Base-by-base conservation (phyloP, 37 sponge, comb jelly and placozoan species). In the Lycopodina hypogea region DNA sequence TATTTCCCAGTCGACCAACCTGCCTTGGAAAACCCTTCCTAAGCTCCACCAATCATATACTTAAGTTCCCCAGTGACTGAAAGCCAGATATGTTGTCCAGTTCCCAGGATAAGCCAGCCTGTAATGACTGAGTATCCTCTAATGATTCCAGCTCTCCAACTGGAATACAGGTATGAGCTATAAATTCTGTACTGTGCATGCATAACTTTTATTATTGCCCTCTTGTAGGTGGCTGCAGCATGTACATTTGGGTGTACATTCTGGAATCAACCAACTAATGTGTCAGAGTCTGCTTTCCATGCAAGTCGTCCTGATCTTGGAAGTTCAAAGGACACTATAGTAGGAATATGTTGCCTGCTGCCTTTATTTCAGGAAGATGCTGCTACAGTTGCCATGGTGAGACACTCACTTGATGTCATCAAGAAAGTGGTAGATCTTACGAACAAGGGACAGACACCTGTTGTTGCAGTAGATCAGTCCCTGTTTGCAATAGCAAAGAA, bases 371-470 rank as follows among this genome's bases (percentile, higher is more conserved):
- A 26, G 19, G 64, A 62, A 28, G 64, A 19, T 62, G 64, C 64
- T 23, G 64, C 64, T 62, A 62, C 64, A 28, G 64, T 26, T 62
- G 64, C 64, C 17, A 62, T 62, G 64, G 64, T 52, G 53, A 52
- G 53, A 52, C 53, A 52, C 53, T 52, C 53, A 52, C 53, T 52
- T 52, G 53, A 52, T 52, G 53, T 52, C 53, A 52, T 52, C 53
- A 52, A 52, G 53, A 52, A 52, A 52, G 53, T 52, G 53, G 53
- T 52, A 52, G 53, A 52, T 52, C 11, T 52, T 52, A 52, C 53
- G 53, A 52, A 52, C 53, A 52, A 52, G 15, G 53, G 53, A 52
- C 53, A 52, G 53, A 52, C 53, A 52, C 53, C 53, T 15, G 53
- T 52, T 52, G 53, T 52, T 52, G 53, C 53, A 52, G 53, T 52